Evolutionary conservation across 2,113 vertebrate species (phyloP).

Genomic region (Thymallus thymallus): DNA sequence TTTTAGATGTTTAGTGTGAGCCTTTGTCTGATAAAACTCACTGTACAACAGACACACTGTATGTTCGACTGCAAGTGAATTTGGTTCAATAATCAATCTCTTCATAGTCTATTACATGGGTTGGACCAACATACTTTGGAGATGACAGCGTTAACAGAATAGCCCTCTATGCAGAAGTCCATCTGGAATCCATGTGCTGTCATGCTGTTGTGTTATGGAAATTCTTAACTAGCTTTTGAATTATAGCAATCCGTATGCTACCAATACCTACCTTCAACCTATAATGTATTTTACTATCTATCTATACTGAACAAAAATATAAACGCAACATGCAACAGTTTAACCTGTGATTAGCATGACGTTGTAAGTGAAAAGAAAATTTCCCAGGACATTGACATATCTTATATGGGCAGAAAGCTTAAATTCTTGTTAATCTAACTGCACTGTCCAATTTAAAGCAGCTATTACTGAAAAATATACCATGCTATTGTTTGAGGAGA

Average conservation of each 20-base stretch:
- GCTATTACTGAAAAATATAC: too few relatives aligned
- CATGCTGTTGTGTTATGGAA: background rate
- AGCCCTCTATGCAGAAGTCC: background rate
- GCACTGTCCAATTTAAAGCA: too few relatives aligned
- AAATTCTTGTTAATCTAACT: too few relatives aligned
- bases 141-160: background rate
- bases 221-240: too few relatives aligned
- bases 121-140: conserved; percentile 15
- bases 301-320: too few relatives aligned
- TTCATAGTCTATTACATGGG: conserved; percentile 27
- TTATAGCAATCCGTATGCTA: too few relatives aligned
- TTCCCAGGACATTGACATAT: too few relatives aligned
- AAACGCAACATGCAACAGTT: too few relatives aligned
- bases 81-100: conserved; percentile 14
- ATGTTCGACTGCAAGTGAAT: conserved; percentile 15
- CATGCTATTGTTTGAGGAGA: too few relatives aligned
- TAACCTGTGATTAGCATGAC: too few relatives aligned
- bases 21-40: conserved; percentile 36
- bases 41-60: conserved; percentile 36
- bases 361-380: too few relatives aligned
- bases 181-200: background rate
- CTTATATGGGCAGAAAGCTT: too few relatives aligned
- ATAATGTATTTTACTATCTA: background rate
- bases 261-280: background rate
- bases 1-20: conserved; percentile 32